Percentiles rank a stretch among this genome's conserved stretches.
phyloP scores from a whole-genome alignment of 2,113 vertebrate species.

The Halichoerus grypus region DNA sequence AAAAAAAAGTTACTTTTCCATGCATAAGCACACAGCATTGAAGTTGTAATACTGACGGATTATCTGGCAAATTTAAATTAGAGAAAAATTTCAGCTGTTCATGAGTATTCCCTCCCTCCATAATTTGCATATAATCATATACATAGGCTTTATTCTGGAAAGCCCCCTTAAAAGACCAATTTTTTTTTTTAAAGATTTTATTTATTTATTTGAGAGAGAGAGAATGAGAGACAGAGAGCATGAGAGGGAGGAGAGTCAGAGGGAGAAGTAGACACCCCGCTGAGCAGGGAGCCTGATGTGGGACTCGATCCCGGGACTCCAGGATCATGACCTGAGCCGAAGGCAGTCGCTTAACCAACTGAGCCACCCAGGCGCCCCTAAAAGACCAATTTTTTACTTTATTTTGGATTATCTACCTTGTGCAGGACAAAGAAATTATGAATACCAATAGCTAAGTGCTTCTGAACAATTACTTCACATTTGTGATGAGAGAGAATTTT shows the following conservation, averaged over 20 bases:
- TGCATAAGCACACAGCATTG: neutral
- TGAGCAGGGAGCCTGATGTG: too few species aligned
- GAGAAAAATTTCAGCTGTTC: neutral
- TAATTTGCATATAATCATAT: neutral
- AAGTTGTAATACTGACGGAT: slow-evolving; percentile 51
- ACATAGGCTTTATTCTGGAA: neutral
- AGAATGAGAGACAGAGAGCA: too few species aligned
- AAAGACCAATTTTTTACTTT: neutral
- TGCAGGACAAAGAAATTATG: slow-evolving; percentile 2
- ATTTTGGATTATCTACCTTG: slow-evolving; percentile 39
- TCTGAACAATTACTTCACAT: slow-evolving; percentile 38
- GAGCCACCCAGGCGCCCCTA: neutral
- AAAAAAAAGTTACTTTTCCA: neutral
- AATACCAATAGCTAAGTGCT: neutral
- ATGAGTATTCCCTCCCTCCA: neutral
- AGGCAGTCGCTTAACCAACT: too few species aligned
- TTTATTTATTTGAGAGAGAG: too few species aligned
- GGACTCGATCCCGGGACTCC: too few species aligned
- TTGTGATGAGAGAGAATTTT: neutral
- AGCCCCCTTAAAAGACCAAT: neutral
- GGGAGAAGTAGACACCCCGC: too few species aligned
- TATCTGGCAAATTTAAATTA: slow-evolving; percentile 37
- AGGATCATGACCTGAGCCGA: too few species aligned
- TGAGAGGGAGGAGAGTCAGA: too few species aligned
- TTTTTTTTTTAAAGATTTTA: neutral